phyloP scores from a whole-genome alignment of 2,113 vertebrate genomes.

The Xenus cinereus region DNA sequence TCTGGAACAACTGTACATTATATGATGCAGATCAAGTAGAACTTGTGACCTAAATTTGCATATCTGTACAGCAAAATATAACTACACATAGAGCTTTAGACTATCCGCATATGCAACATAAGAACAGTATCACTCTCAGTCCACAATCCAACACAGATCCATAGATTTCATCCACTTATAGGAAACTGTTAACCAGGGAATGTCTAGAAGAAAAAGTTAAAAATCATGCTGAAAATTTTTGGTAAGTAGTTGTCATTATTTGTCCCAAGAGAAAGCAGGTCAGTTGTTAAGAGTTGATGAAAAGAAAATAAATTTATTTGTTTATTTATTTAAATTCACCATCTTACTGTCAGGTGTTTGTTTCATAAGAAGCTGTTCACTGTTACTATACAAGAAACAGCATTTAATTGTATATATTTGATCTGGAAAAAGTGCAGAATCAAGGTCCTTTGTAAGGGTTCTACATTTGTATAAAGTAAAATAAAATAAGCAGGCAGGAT shows the following conservation, averaged over 20 bases:
- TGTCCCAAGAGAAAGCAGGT: background rate
- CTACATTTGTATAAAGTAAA: constrained; percentile 38
- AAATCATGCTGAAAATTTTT: background rate
- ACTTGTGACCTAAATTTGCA: background rate
- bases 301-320: background rate
- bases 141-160: background rate
- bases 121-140: background rate
- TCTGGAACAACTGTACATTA: constrained; percentile 53
- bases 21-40: background rate
- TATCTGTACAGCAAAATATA: background rate
- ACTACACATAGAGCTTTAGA: background rate
- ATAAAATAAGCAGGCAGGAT: constrained; percentile 54
- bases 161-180: background rate
- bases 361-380: background rate
- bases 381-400: background rate
- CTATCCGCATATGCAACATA: background rate
- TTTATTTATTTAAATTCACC: background rate
- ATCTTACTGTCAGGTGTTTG: background rate
- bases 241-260: background rate
- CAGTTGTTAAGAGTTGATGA: background rate
- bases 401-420: constrained; percentile 5
- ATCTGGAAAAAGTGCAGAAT: constrained; percentile 9
- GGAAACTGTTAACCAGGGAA: background rate
- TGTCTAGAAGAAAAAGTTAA: background rate
- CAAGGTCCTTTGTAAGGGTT: background rate